Evolutionary conservation across 1,140 invertebrate genomes (phyloP).

Genomic region (Drosophila nigrodunni): DNA sequence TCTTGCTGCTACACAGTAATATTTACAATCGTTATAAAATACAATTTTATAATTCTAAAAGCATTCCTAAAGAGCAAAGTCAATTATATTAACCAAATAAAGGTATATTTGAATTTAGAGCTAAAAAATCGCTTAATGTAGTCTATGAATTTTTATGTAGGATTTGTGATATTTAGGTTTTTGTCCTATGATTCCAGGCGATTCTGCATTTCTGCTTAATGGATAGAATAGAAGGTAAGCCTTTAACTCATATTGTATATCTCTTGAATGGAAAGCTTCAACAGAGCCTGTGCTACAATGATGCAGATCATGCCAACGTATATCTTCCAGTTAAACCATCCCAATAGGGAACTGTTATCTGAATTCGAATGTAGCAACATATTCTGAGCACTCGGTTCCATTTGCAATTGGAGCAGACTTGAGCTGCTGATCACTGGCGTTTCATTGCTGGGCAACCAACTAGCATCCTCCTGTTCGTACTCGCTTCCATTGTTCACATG

Average conservation of each 20-base stretch:
- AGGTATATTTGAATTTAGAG: background rate
- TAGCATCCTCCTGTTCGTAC: background rate
- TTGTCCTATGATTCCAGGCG: background rate
- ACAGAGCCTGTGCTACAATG: constrained; percentile 22
- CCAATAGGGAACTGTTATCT: background rate
- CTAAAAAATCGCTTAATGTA: background rate
- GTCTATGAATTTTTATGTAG: background rate
- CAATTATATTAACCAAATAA: too few species aligned
- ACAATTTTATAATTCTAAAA: too few species aligned
- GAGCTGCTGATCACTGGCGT: background rate
- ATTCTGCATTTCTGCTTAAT: background rate
- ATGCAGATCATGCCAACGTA: constrained; percentile 31
- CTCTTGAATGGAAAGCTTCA: constrained; percentile 22
- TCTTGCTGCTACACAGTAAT: too few species aligned
- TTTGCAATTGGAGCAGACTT: background rate
- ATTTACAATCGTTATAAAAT: too few species aligned
- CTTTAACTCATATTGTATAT: constrained; percentile 4
- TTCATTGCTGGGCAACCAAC: background rate
- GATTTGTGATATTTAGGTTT: background rate
- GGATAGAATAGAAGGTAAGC: background rate
- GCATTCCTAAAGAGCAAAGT: background rate
- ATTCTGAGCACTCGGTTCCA: background rate
- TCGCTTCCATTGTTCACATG: background rate
- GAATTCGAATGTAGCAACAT: background rate
- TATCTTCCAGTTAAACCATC: constrained; percentile 26